Base-by-base conservation (phyloP, 1,140 invertebrate species). In the Thaumetopoea pityocampa region DNA sequence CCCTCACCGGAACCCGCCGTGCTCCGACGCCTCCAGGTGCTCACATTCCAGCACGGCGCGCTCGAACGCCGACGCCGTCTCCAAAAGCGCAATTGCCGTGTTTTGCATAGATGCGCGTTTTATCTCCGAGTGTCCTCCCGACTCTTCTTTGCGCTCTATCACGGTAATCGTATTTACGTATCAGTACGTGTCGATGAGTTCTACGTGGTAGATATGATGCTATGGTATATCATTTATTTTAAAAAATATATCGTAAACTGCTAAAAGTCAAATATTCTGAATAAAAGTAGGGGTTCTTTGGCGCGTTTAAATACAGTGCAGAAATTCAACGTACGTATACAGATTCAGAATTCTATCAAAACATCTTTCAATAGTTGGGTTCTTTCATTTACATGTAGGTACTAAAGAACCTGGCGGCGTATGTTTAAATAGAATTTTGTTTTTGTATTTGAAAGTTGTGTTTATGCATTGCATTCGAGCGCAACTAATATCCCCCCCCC, bases 1-100 rank as follows among this genome's bases (percentile, higher is more conserved):
- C 49, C 68, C 79, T 83, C 79, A 80, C 79, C 79, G 79, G 58
- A 74, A 80, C 61, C 76, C 76, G 28, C 78, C 71, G 73, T 69
- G 67, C 60, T 79, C 73, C 30, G 72, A 77, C 32, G 72, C 78
- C 33, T 76, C 71, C 50, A 73, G 57, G 45, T 73, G 70, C 56
- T 83, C 79, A 80, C 74, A 79, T 76, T 77, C 79, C 71, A 79
- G 74, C 64, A 77, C 72, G 53, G 71, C 67, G 42, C 62, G 55
- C 52, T 77, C 79, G 66, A 53, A 76, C 45, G 74, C 72, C 68
- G 76, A 64, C 50, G 67, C 77, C 59, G 70, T 59, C 73, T 84
- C 80, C 56, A 84, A 61, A 22, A 84, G 61, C 14, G 77, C 67
- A 41, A 84, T 81, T 57, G 80, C 77, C 73, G 80, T 71, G 61